Evolutionary conservation across 1,140 invertebrate species (phyloP), one percentile per base, ranked within the genome.

Genomic region (Drosophila nannoptera): DNA sequence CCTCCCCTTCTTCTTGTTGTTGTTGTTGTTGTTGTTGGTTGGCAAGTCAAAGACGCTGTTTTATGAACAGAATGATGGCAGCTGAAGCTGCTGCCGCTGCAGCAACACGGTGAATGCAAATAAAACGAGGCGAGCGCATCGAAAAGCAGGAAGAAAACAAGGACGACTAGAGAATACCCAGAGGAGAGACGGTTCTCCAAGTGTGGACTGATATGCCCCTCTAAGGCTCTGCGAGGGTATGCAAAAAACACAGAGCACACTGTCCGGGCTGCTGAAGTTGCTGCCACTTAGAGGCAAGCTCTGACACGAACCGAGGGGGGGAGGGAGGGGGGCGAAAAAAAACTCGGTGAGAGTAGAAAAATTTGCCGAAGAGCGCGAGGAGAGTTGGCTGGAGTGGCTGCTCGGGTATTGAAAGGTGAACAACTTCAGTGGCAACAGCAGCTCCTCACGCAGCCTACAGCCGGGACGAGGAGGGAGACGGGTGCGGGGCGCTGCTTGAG

Each of bases 11-110:
- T n/a, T n/a, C n/a, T n/a, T n/a, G 69, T 33, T 46, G 35, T 55
- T 60, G 54, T 54, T 55, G 65, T 45, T 52, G 55, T 50, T 65
- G 32, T 54, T 62, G 46, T 38, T 50, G 48, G 22, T 55, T 56
- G 48, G 49, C 65, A 81, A 58, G 61, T 63, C 52, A 73, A 78
- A 84, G 80, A 76, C 76, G 62, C 61, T 77, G 80, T 76, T 80
- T 76, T 83, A 80, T 84, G 77, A 83, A 84, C 78, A 63, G 73
- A 80, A 66, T 71, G 80, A 84, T 78, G 80, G 75, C 80, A 84
- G 63, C 78, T 58, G 55, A 35, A 48, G 80, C 66, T 67, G 75
- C 80, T 76, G 63, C 78, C 53, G 55, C 29, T 45, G 80, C 66
- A 64, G 59, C 76, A 72, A 52, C 64, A 50, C 61, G 63, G 54